These are phyloP conservation scores for Phylloscopus trochilus DNA, from an alignment of 2,113 vertebrate genomes.

Conservation along the genomic window DNA sequence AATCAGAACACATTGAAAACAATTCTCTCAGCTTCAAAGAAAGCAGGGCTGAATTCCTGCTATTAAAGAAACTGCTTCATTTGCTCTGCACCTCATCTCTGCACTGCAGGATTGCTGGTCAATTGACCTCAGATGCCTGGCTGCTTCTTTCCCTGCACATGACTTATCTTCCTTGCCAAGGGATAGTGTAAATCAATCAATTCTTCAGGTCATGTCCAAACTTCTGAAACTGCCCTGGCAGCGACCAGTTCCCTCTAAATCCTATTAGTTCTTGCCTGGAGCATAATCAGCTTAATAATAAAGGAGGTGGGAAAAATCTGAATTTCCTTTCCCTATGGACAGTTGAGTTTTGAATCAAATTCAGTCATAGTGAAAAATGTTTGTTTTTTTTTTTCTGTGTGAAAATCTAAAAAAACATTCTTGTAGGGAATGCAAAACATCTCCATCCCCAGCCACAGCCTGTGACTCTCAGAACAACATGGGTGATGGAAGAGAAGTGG, in stretches of 20 bases:
- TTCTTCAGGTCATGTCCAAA: background rate
- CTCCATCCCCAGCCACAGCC: background rate
- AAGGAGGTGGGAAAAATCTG: background rate
- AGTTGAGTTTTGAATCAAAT: background rate
- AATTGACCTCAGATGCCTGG: background rate
- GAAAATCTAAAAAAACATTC: background rate
- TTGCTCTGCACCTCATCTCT: background rate
- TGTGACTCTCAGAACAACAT: background rate
- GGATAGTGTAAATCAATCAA: background rate
- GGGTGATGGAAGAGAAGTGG: background rate
- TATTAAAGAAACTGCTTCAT: background rate
- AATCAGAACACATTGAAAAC: background rate
- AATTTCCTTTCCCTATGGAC: background rate
- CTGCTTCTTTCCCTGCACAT: background rate
- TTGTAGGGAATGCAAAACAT: background rate
- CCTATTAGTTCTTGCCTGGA: background rate
- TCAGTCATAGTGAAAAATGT: background rate
- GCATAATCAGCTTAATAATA: background rate
- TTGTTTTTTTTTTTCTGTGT: background rate
- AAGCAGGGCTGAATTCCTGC: background rate
- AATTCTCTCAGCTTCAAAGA: background rate
- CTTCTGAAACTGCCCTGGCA: background rate
- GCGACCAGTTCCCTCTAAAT: background rate
- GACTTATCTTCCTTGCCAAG: background rate
- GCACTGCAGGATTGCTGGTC: background rate